Evolutionary conservation across 2,888 invertebrate species (phyloP), one percentile per base, ranked within the genome.

Genomic region (Lepidochitona cinerea): DNA sequence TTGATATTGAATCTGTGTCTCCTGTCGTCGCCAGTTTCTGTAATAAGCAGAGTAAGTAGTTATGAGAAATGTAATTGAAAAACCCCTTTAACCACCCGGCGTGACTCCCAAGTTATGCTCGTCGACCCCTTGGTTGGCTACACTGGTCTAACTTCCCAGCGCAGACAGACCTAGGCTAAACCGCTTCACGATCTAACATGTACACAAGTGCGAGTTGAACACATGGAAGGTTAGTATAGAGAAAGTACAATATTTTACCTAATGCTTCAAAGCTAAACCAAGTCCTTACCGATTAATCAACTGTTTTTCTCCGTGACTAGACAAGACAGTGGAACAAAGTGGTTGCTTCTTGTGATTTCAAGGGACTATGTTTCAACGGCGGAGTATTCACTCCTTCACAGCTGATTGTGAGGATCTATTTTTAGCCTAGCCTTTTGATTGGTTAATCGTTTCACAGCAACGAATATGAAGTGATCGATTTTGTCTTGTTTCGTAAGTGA

Each of bases 1-100:
- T 75, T 72, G 33, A 41, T 71, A 29, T 33, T 33, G 29, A n/a
- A n/a, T n/a, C n/a, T n/a, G n/a, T 23, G 41, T 37, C 26, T 29
- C 33, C n/a, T 32, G 53, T 23, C 26, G 14, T 64, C 49, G 23
- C 18, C 36, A 33, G 29, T 52, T 35, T n/a, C n/a, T n/a, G n/a
- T n/a, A n/a, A n/a, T n/a, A n/a, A n/a, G n/a, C n/a, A n/a, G n/a
- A n/a, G n/a, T n/a, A n/a, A n/a, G n/a, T n/a, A n/a, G n/a, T n/a
- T n/a, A n/a, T n/a, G n/a, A n/a, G n/a, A n/a, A n/a, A 2, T 18
- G 49, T 49, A 49, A n/a, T 18, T 49, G 18, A n/a, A 49, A 49
- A 49, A 23, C 7, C 49, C 49, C n/a, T n/a, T 23, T 18, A 23
- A 4, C n/a, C 18, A 49, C 49, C n/a, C 18, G 23, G 49, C 49